These are phyloP conservation scores for Protobothrops flavoviridis DNA, from an alignment of 2,113 vertebrate genomes.

Conservation along the genomic window DNA sequence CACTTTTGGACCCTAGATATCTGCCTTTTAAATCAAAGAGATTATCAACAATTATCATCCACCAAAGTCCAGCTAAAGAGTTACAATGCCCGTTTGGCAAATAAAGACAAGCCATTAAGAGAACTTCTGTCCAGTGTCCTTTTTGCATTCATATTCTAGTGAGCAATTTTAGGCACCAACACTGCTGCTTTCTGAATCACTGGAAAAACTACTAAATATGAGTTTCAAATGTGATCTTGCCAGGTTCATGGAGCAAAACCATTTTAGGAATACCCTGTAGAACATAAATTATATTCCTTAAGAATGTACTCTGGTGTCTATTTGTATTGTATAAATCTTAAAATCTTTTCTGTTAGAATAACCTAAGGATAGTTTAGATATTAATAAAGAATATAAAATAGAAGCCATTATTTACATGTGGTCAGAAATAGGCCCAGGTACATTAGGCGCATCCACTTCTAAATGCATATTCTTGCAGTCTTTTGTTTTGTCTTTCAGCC, in stretches of 20 bases:
- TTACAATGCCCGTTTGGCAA: not conserved
- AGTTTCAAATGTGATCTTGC: not conserved
- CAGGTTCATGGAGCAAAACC: not conserved
- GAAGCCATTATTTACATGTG: not conserved
- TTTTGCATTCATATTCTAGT: not conserved
- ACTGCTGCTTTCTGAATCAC: not conserved
- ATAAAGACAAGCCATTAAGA: not conserved
- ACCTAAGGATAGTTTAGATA: not conserved
- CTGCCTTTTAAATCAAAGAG: not conserved
- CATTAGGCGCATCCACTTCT: not conserved
- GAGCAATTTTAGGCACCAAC: not conserved
- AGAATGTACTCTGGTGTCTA: not conserved
- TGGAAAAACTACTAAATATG: not conserved
- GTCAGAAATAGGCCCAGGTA: not conserved
- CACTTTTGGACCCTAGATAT: not conserved
- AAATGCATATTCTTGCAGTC: not conserved
- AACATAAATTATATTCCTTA: not conserved
- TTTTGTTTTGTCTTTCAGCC: not conserved
- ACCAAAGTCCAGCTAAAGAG: not conserved
- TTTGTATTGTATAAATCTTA: not conserved
- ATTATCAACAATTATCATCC: not conserved
- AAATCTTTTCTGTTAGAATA: not conserved
- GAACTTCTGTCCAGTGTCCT: not conserved
- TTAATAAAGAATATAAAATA: not conserved
- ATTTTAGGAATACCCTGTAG: not conserved